These are phyloP conservation scores for Bostrychus sinensis DNA, from an alignment of 2,113 vertebrate genomes.

Conservation along the genomic window DNA sequence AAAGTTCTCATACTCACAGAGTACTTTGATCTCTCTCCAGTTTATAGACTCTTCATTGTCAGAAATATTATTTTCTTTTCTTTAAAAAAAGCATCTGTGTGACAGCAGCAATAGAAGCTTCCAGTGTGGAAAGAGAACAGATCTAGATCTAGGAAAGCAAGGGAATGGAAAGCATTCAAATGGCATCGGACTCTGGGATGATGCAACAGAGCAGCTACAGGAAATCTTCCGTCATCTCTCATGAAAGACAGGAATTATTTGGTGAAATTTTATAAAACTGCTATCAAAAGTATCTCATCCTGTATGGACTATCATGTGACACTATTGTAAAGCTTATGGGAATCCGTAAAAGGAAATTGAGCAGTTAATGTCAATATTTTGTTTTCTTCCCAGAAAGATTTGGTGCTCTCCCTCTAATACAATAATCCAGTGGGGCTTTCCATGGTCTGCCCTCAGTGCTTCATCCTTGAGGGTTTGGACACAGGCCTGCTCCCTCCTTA, in stretches of 20 bases:
- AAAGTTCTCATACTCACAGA: slow-evolving; percentile 18
- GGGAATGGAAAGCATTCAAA: slow-evolving; percentile 65
- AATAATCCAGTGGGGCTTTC: slow-evolving; percentile 50
- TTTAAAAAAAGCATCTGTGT: slow-evolving; percentile 61
- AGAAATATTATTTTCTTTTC: slow-evolving; percentile 23
- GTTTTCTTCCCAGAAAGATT: slow-evolving; percentile 47
- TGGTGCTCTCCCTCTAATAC: slow-evolving; percentile 46
- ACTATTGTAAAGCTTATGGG: slow-evolving; percentile 16
- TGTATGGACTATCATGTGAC: slow-evolving; percentile 20
- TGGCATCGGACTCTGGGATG: slow-evolving; percentile 50
- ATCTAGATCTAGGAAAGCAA: slow-evolving; percentile 49
- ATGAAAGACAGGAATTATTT: slow-evolving; percentile 15
- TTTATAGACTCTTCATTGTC: slow-evolving; percentile 42
- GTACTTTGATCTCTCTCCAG: slow-evolving; percentile 47
- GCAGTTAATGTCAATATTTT: slow-evolving; percentile 53
- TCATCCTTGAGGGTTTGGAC: slow-evolving; percentile 46
- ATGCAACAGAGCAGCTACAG: slow-evolving; percentile 36
- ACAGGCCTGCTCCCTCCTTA: slow-evolving; percentile 18
- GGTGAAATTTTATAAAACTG: background rate
- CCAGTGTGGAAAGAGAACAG: slow-evolving; percentile 52
- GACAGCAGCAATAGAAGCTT: slow-evolving; percentile 64
- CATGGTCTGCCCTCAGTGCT: slow-evolving; percentile 19
- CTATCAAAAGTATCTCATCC: slow-evolving; percentile 9
- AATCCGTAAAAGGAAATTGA: slow-evolving; percentile 48
- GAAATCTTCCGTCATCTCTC: slow-evolving; percentile 14